Evolutionary conservation across 92 coral and sea anemone species (phyloP).

Genomic region (Phymanthus crucifer): DNA sequence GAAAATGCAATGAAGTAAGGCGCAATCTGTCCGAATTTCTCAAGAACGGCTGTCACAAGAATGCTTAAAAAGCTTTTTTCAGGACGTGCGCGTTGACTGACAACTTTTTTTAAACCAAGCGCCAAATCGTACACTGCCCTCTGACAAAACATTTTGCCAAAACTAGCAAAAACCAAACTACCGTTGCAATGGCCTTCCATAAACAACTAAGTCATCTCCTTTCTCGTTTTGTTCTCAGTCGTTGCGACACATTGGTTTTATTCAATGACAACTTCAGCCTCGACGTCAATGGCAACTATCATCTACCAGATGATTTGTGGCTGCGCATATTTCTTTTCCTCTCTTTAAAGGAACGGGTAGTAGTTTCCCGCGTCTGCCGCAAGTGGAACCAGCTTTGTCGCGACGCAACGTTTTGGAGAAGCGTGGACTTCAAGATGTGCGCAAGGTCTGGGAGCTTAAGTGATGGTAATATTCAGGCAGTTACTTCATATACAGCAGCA

Average conservation of each 20-base stretch:
- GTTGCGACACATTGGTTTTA: neutral
- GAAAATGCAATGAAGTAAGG: too few relatives aligned
- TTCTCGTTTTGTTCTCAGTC: neutral
- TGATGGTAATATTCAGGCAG: conserved; percentile 57
- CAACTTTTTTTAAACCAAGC: too few relatives aligned
- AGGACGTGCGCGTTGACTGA: too few relatives aligned
- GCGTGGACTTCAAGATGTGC: conserved; percentile 67
- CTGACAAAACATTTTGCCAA: too few relatives aligned
- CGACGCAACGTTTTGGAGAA: conserved; percentile 85
- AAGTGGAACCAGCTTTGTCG: conserved; percentile 83
- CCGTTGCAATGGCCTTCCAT: neutral
- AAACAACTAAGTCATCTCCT: neutral
- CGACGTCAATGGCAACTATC: neutral
- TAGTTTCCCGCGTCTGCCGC: conserved; percentile 67
- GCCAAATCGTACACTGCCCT: too few relatives aligned
- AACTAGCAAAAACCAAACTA: too few relatives aligned
- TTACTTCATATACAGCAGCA: conserved; percentile 63
- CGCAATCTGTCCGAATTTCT: too few relatives aligned
- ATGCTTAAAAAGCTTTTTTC: too few relatives aligned
- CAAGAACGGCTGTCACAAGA: too few relatives aligned
- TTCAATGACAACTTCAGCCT: neutral
- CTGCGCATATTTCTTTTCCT: conserved; percentile 72
- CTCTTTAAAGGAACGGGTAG: conserved; percentile 63
- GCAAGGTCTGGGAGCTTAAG: conserved; percentile 38
- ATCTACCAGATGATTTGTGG: conserved; percentile 81